Base-by-base conservation (phyloP, 1,140 invertebrate genomes). In the Sycophila sp. region DNA sequence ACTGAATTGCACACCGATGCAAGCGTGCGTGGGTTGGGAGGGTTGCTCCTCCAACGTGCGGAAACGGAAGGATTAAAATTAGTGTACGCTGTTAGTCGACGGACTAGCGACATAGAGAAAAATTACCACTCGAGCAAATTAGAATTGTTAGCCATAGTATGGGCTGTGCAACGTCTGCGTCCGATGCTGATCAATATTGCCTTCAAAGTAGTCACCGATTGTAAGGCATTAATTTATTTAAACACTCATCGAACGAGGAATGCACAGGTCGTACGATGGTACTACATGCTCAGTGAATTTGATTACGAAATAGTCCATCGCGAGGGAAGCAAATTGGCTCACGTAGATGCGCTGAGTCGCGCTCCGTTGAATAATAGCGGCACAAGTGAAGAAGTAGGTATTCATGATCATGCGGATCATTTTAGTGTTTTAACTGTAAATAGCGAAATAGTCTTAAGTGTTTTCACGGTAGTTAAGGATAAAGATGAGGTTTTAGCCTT, bases 1-100 rank as follows among this genome's bases (percentile, higher is more conserved):
- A 75, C 78, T 0, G 81, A 85, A 47, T 19, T 84, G 3, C 81
- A 84, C 56, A 80, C 79, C 0, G 78, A 81, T 69, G 79, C 81
- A 0, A 77, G 76, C 42, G 69, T 73, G n/a, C 26, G 64, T 0
- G 81, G 81, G 0, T 71, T 81, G 15, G 80, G 76, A 2, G 80
- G 73, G 5, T 73, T 77, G 1, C 26, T 78, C 1, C 45, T 77
- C 0, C 75, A 77, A 45, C 24, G 38, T 19, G 65, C 62, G 22
- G 10, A 47, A 0, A 30, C 38, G 0, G 36, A 28, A 0, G 55
- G n/a, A 34, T n/a, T 68, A 5, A 53, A 69, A 26, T 36, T 60
- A 10, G 73, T 76, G 4, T 75, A 76, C 36, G 73, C 71, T 0
- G 63, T 74, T 19, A 78, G 74, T 65, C 34, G 65, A 15, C 65